phyloP scores from a whole-genome alignment of 2,888 invertebrate species.

The Pseudolycoriella hygida region DNA sequence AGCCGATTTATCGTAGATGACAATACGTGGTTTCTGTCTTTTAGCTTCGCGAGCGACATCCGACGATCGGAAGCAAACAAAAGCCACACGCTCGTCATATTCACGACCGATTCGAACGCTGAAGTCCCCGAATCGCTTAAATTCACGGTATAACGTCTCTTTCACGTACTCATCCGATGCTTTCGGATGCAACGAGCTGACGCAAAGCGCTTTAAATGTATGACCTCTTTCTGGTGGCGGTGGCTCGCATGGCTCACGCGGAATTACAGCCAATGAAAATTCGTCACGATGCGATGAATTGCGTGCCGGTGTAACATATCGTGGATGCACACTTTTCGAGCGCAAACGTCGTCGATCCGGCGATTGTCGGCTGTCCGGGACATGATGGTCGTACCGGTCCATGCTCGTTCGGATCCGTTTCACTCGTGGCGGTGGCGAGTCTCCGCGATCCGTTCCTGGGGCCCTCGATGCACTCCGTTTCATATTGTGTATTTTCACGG shows the following conservation, averaged over 20 bases:
- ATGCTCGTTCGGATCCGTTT: conserved; percentile 58
- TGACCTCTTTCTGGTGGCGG: conserved; percentile 46
- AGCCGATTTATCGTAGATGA: conserved; percentile 86
- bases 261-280: conserved; percentile 16
- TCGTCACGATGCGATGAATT: conserved; percentile 51
- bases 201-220: conserved; percentile 84
- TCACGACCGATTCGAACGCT: conserved; percentile 85
- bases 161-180: conserved; percentile 86
- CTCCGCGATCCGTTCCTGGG: conserved; percentile 42
- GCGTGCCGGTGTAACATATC: conserved; percentile 47
- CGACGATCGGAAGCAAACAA: conserved; percentile 83
- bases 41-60: conserved; percentile 93
- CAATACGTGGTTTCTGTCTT: conserved; percentile 76
- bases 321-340: conserved; percentile 48
- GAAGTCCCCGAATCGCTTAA: conserved; percentile 88
- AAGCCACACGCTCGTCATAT: conserved; percentile 80
- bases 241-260: conserved; percentile 31
- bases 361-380: conserved; percentile 70
- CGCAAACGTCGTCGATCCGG: conserved; percentile 64
- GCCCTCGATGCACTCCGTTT: conserved; percentile 71
- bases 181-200: conserved; percentile 86
- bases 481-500: conserved; percentile 83
- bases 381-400: conserved; percentile 76
- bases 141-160: conserved; percentile 83
- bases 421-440: conserved; percentile 48